Evolutionary conservation across 2,888 invertebrate genomes (phyloP).

Genomic region (Rhyacophila evoluta): DNA sequence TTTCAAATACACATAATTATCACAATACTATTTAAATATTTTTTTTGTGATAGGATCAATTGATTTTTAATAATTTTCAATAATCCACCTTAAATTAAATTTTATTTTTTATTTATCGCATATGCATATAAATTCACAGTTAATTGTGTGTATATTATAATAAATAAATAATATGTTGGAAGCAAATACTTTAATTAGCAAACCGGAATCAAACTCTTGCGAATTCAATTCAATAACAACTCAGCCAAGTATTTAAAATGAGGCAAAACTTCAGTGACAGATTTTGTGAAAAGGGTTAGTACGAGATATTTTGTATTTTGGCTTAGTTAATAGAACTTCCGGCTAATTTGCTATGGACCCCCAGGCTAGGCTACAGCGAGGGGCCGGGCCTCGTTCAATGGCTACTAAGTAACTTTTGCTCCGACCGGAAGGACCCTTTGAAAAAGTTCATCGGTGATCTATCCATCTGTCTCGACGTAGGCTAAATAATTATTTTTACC

Average conservation of each 20-base stretch:
- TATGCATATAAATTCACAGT: no score
- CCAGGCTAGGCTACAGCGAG: constrained; percentile 27
- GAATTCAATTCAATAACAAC: constrained; percentile 21
- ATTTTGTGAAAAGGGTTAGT: constrained; percentile 35
- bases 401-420: constrained; percentile 1
- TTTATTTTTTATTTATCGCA: no score
- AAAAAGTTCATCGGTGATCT: constrained; percentile 23
- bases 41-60: no score
- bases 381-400: constrained; percentile 10
- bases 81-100: no score
- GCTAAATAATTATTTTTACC: constrained; percentile 4
- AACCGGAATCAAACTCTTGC: not conserved
- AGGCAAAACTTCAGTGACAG: constrained; percentile 50
- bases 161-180: no score
- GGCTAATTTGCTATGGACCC: constrained; percentile 36
- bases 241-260: constrained; percentile 41
- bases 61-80: no score
- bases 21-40: no score
- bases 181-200: not conserved
- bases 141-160: no score
- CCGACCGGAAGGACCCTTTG: constrained; percentile 3
- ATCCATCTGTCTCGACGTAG: constrained; percentile 20
- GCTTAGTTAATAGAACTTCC: constrained; percentile 38
- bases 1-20: no score
- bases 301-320: constrained; percentile 40